Conservation (phyloP, 2,113 vertebrate species). For the Rhynchomys soricoides region DNA sequence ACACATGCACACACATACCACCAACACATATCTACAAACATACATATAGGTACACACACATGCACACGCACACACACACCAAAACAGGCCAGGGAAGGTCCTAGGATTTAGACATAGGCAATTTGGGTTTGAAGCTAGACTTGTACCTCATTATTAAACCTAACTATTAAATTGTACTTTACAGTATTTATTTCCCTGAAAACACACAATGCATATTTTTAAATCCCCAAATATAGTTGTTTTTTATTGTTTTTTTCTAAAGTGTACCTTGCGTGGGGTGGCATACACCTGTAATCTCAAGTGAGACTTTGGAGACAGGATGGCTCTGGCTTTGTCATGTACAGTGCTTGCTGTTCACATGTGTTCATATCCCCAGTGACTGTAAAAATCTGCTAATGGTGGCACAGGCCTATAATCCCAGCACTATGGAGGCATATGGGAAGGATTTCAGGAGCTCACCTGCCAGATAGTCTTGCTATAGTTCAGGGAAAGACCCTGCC, state of each 20-base stretch:
- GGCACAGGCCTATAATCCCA: neutral
- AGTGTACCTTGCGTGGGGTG: neutral
- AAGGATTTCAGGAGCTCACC: neutral
- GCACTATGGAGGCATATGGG: neutral
- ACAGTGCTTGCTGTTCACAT: neutral
- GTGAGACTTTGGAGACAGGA: neutral
- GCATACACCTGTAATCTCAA: neutral
- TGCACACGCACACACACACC: neutral
- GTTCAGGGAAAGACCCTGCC: neutral
- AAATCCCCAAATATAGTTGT: neutral
- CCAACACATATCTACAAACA: neutral
- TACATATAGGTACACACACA: neutral
- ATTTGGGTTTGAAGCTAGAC: neutral
- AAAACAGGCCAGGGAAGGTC: neutral
- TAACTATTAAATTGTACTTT: neutral
- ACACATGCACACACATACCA: neutral
- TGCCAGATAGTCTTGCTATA: neutral
- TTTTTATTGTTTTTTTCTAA: neutral
- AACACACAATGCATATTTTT: neutral
- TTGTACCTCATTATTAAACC: neutral
- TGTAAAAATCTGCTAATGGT: neutral
- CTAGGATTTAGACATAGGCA: neutral
- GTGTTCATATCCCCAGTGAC: neutral
- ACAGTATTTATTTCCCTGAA: neutral
- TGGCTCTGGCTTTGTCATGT: neutral